phyloP scores from a whole-genome alignment of 1,140 invertebrate genomes.

The Megalopta genalis region DNA sequence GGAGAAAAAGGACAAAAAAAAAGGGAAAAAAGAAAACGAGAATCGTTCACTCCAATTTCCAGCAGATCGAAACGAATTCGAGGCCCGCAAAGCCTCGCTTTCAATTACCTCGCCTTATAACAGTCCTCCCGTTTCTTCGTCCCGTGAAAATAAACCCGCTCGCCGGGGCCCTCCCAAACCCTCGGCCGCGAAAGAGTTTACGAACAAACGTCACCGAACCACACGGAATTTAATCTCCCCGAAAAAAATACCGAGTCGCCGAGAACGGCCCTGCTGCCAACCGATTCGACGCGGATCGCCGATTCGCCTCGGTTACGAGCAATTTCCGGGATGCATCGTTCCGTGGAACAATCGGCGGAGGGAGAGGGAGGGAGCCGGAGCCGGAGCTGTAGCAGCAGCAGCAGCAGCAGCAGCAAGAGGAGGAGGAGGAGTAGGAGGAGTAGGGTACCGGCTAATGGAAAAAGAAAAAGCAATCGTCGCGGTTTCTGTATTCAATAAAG shows the following conservation, averaged over 20 bases:
- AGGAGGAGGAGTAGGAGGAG: not conserved
- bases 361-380: not conserved
- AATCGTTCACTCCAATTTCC: not conserved
- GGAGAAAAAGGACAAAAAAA: too few relatives aligned
- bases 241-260: conserved; percentile 25
- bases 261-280: too few relatives aligned
- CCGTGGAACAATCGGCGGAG: not conserved
- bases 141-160: not conserved
- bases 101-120: conserved; percentile 1
- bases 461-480: conserved; percentile 47
- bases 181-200: not conserved
- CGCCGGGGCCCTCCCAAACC: not conserved
- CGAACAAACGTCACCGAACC: not conserved
- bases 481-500: conserved; percentile 45
- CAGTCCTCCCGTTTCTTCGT: not conserved
- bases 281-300: not conserved
- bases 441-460: conserved; percentile 29
- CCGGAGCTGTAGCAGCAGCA: too few relatives aligned
- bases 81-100: conserved; percentile 1
- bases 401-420: too few relatives aligned
- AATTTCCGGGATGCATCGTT: conserved; percentile 31
- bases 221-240: conserved; percentile 33
- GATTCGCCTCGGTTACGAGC: conserved; percentile 15
- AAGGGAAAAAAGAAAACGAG: too few relatives aligned
- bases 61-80: not conserved